Base-by-base conservation (phyloP, 2,113 vertebrate genomes). In the Stomatorhinus ivindoensis region DNA sequence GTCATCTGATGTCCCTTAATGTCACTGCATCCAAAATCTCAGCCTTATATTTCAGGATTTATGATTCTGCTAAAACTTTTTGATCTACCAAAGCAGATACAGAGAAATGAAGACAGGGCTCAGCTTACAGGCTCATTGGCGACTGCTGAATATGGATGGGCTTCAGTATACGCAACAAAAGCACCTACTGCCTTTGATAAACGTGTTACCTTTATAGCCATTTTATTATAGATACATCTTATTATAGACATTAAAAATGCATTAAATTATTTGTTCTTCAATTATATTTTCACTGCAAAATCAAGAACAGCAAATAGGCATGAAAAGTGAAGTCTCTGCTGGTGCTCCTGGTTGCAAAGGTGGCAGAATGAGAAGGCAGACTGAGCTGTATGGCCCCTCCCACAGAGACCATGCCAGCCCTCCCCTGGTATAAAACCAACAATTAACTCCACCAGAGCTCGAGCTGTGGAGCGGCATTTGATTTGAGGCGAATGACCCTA, bases 381-480 rank as follows among this genome's bases (percentile, higher is more conserved):
- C 51, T 39, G 53, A 24, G 80, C 50, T 55, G 19, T 55, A 46
- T n/a, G 90, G 89, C 93, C 92, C 93, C 93, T 86, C 94, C 94
- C 91, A 88, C 76, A 35, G 48, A 51, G 46, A 85, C 86, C 31
- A 80, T 89, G 88, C 46, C 47, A 85, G 55, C 3, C 3, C 2
- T 55, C 50, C 46, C 76, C 89, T 89, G 86, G 83, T 90, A 91
- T 88, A 91, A 90, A 51, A 92, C 84, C 91, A 92, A 91, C 65
- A 80, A 90, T 90, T 46, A 83, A 65, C 88, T 47, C 51, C 42
- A 61, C 11, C 82, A 24, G 31, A 11, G 65, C 89, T 87, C 84
- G 91, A 90, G 85, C 86, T 85, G 50, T 91, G 69, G 42, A 82
- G 8, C 10, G 35, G n/a, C 1, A 87, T 65, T 76, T 88, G 55